Evolutionary conservation across 1,140 invertebrate genomes (phyloP).

Genomic region (Hestina assimilis): DNA sequence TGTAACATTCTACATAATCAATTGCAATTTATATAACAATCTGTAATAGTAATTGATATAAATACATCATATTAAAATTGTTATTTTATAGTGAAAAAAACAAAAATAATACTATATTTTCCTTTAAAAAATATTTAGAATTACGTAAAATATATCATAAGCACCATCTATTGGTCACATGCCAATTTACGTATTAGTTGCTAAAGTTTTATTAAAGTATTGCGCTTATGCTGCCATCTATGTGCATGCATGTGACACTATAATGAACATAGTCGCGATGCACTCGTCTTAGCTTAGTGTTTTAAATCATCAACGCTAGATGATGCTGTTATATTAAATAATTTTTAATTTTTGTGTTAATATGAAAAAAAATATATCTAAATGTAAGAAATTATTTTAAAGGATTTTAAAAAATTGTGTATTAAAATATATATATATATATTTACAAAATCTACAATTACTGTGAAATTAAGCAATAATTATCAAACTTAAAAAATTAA

Average conservation of each 20-base stretch:
- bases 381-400: too few species aligned
- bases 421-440: too few species aligned
- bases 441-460: too few species aligned
- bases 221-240: constrained; percentile 57
- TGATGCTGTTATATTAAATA: constrained; percentile 22
- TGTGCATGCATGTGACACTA: constrained; percentile 41
- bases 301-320: constrained; percentile 31
- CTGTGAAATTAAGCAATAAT: too few species aligned
- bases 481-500: too few species aligned
- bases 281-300: constrained; percentile 4
- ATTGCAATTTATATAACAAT: too few species aligned
- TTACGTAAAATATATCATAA: neutral
- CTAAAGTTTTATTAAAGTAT: constrained; percentile 10
- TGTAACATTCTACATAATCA: too few species aligned
- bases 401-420: too few species aligned
- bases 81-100: neutral
- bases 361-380: too few species aligned
- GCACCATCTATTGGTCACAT: constrained; percentile 54
- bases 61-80: too few species aligned
- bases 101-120: neutral
- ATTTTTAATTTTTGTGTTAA: neutral
- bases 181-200: constrained; percentile 33
- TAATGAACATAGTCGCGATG: constrained; percentile 17
- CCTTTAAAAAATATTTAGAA: neutral
- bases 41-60: too few species aligned